Conservation (phyloP, 1,140 invertebrate species). For the Bombus haemorrhoidalis region DNA sequence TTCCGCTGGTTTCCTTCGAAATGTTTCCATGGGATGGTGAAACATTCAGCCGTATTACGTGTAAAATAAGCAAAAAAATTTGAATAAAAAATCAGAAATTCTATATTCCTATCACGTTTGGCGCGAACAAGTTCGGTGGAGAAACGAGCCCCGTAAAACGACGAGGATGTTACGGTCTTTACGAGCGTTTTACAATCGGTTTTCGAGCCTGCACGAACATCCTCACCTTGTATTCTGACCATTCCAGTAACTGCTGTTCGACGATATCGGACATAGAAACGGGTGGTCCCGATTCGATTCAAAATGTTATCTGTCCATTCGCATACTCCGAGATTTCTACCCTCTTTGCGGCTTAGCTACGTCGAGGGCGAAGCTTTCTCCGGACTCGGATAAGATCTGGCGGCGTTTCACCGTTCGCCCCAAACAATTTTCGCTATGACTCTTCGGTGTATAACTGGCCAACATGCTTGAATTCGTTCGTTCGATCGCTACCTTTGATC, state of each 20-base stretch:
- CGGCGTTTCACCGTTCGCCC: neutral
- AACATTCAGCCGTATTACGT: neutral
- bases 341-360: neutral
- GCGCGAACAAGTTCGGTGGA: neutral
- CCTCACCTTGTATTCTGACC: conserved; percentile 8
- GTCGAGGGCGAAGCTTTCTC: neutral
- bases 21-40: neutral
- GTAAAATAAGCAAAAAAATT: neutral
- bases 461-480: neutral
- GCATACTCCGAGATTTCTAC: conserved; percentile 56
- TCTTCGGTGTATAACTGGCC: neutral
- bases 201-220: conserved; percentile 2
- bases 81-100: neutral
- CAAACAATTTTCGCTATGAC: neutral
- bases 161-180: conserved; percentile 26
- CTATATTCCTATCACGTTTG: neutral
- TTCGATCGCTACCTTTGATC: neutral
- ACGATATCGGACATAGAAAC: conserved; percentile 26
- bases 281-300: conserved; percentile 60
- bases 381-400: conserved; percentile 32
- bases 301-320: conserved; percentile 55
- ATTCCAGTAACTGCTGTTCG: neutral
- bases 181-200: conserved; percentile 36
- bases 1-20: neutral
- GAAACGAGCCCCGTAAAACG: neutral